These are phyloP conservation scores for Drosophila ironensis DNA, from an alignment of 1,140 invertebrate genomes.

Conservation along the genomic window DNA sequence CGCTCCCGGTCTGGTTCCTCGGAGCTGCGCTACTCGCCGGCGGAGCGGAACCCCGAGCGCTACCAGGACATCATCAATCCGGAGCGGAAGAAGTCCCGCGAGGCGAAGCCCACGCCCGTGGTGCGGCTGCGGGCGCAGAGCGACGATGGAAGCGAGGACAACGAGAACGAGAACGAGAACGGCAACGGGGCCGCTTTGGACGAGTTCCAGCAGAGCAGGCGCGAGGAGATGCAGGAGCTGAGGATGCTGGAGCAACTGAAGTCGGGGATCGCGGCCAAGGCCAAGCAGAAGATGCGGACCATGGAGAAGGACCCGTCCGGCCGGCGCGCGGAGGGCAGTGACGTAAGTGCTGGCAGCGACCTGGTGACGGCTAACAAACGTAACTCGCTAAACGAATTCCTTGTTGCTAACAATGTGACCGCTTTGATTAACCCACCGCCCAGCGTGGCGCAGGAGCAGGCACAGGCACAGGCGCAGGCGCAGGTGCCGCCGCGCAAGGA, in stretches of 20 bases:
- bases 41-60: constrained; percentile 85
- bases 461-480: constrained; percentile 20
- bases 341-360: constrained; percentile 70
- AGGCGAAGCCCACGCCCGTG: constrained; percentile 81
- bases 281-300: constrained; percentile 83
- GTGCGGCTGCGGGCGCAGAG: constrained; percentile 86
- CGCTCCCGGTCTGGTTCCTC: constrained; percentile 60
- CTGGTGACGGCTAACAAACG: constrained; percentile 53
- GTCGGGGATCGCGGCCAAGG: constrained; percentile 85
- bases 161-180: constrained; percentile 80
- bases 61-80: constrained; percentile 84
- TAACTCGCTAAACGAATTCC: constrained; percentile 80
- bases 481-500: constrained; percentile 28
- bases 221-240: constrained; percentile 83
- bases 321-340: constrained; percentile 31
- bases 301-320: constrained; percentile 78
- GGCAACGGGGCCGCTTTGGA: constrained; percentile 42
- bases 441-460: constrained; percentile 11
- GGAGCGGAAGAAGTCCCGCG: constrained; percentile 63
- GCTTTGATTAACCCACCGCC: constrained; percentile 72
- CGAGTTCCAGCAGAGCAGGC: constrained; percentile 82
- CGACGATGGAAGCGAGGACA: constrained; percentile 84
- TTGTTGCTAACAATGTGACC: constrained; percentile 79
- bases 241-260: constrained; percentile 86
- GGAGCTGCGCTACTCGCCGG: constrained; percentile 86